These are phyloP conservation scores for Hydra vulgaris DNA, from an alignment of 30 jellyfish, hydroid and myxozoan genomes.

Conservation along the genomic window DNA sequence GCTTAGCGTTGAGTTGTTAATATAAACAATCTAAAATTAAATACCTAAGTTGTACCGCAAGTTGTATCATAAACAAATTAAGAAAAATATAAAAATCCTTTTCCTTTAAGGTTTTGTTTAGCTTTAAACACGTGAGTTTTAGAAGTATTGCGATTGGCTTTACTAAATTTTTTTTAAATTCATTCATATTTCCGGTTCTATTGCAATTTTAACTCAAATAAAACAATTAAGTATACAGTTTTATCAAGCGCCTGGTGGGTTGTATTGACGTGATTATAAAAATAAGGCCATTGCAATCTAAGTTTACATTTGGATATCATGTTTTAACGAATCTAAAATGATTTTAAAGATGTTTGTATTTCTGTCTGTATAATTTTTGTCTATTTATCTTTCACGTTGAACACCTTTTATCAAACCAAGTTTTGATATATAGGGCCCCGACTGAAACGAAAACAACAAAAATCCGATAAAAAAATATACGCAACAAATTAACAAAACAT, in stretches of 20 bases:
- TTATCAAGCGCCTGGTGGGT: background rate
- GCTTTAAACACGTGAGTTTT: background rate
- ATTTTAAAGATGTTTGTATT: background rate
- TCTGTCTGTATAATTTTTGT: background rate
- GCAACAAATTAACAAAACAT: background rate
- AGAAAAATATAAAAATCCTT: no score
- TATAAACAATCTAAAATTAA: background rate
- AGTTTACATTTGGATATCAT: background rate
- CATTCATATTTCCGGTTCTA: background rate
- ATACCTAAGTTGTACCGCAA: background rate
- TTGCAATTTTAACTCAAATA: background rate
- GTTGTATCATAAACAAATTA: background rate
- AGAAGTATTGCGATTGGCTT: background rate
- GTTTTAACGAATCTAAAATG: background rate
- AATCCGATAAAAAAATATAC: background rate
- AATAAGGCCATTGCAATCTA: background rate
- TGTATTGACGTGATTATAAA: background rate
- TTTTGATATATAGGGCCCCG: background rate
- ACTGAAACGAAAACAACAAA: background rate
- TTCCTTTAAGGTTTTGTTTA: background rate
- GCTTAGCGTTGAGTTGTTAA: background rate
- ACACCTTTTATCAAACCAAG: background rate
- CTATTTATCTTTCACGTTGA: background rate
- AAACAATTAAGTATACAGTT: background rate
- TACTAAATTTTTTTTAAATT: background rate